These are phyloP conservation scores for Tiaroga cobitis DNA, from an alignment of 2,797 vertebrate species.

Conservation along the genomic window DNA sequence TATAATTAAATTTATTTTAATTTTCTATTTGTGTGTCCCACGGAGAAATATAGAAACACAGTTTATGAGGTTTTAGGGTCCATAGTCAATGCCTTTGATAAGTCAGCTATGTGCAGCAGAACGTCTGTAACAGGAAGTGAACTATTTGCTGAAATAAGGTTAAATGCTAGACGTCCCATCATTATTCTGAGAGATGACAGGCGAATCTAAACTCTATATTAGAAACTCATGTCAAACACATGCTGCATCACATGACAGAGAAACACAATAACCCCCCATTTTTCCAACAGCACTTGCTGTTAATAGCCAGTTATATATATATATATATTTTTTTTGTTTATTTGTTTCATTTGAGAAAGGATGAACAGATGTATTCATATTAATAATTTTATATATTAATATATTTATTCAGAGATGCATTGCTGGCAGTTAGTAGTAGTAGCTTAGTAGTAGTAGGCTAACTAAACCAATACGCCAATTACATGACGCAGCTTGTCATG, in stretches of 20 bases:
- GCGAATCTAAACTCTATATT: slow-evolving; percentile 41
- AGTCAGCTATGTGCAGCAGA: slow-evolving; percentile 17
- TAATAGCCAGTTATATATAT: no score
- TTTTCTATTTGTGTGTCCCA: neutral
- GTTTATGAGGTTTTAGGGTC: neutral
- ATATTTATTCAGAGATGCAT: neutral
- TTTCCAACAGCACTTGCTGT: slow-evolving; percentile 5
- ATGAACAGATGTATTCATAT: no score
- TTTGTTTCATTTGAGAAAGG: no score
- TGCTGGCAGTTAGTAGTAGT: neutral
- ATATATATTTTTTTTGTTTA: no score
- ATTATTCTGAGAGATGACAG: slow-evolving; percentile 39
- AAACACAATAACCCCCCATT: neutral
- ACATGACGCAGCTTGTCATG: neutral
- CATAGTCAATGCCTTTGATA: slow-evolving; percentile 12
- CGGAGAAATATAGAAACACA: neutral
- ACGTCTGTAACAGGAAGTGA: slow-evolving; percentile 26
- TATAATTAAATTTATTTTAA: neutral
- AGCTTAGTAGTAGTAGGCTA: no score
- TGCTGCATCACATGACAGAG: slow-evolving; percentile 30
- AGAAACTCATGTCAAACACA: slow-evolving; percentile 54
- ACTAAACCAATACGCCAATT: neutral
- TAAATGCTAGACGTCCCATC: slow-evolving; percentile 43
- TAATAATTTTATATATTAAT: no score
- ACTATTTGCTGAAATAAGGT: slow-evolving; percentile 40